Evolutionary conservation across 1,140 invertebrate genomes (phyloP).

Genomic region (Plodia interpunctella): DNA sequence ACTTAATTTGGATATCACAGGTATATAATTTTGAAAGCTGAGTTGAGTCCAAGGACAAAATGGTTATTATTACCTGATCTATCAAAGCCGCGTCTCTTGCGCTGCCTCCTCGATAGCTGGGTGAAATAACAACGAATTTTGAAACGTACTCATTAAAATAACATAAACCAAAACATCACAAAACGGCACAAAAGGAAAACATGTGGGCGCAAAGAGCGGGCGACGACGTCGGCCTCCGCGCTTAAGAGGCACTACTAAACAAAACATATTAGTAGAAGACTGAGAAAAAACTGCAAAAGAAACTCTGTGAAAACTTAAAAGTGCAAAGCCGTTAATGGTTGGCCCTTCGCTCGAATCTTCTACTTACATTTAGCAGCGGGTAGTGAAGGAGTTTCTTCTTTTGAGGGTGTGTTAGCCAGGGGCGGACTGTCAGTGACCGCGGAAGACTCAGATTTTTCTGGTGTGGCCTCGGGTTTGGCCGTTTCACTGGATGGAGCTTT

Average conservation of each 20-base stretch:
- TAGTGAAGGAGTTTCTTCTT: conserved; percentile 48
- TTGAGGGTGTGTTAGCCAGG: conserved; percentile 57
- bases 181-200: conserved; percentile 73
- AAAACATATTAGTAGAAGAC: conserved; percentile 66
- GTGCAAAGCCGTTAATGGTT: conserved; percentile 63
- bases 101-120: conserved; percentile 77
- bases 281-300: conserved; percentile 70
- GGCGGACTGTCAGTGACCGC: conserved; percentile 55
- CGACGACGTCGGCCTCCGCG: conserved; percentile 29
- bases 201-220: conserved; percentile 38
- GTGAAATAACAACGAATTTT: conserved; percentile 77
- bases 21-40: conserved; percentile 26
- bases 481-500: conserved; percentile 31
- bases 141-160: conserved; percentile 70
- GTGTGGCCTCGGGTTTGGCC: neutral
- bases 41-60: conserved; percentile 58
- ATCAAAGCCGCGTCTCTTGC: conserved; percentile 78
- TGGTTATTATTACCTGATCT: conserved; percentile 75
- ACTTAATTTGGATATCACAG: neutral
- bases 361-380: conserved; percentile 70
- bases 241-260: conserved; percentile 47
- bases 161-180: conserved; percentile 71
- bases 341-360: conserved; percentile 21
- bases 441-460: conserved; percentile 37
- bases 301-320: conserved; percentile 58